Evolutionary conservation across 92 coral and sea anemone species (phyloP).

Genomic region (Pocillopora meandrina): DNA sequence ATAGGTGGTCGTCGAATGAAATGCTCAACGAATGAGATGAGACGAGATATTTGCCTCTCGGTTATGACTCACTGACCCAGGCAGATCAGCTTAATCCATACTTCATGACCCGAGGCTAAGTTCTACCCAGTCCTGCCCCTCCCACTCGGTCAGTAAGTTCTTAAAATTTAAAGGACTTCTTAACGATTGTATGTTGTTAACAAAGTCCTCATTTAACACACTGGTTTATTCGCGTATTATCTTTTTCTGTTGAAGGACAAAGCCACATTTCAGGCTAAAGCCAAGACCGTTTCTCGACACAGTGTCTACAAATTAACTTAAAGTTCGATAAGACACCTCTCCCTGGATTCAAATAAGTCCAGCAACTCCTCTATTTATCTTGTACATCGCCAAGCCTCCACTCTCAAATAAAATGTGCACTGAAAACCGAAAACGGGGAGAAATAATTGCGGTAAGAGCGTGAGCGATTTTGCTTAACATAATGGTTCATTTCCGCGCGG

Average conservation of each 20-base stretch:
- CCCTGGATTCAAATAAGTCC: background rate
- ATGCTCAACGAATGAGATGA: no score
- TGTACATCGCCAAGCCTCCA: background rate
- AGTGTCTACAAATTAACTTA: slow-evolving; percentile 3
- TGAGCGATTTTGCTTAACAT: background rate
- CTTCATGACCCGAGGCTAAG: no score
- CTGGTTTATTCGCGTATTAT: background rate
- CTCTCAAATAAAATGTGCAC: background rate
- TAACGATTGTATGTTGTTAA: no score
- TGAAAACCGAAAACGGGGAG: background rate
- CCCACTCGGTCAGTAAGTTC: no score
- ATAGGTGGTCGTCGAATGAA: no score
- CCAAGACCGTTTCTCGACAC: background rate
- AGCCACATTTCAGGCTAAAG: background rate
- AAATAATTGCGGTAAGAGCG: background rate
- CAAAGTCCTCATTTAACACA: background rate
- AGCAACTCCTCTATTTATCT: background rate
- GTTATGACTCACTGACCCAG: no score
- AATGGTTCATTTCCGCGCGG: background rate
- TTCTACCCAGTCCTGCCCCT: no score
- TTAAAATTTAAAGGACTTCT: no score
- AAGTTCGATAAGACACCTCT: slow-evolving; percentile 4
- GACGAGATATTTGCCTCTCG: no score
- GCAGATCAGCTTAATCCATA: no score
- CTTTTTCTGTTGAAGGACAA: background rate